Conservation (phyloP, 2,888 invertebrate genomes). For the Thera britannica region DNA sequence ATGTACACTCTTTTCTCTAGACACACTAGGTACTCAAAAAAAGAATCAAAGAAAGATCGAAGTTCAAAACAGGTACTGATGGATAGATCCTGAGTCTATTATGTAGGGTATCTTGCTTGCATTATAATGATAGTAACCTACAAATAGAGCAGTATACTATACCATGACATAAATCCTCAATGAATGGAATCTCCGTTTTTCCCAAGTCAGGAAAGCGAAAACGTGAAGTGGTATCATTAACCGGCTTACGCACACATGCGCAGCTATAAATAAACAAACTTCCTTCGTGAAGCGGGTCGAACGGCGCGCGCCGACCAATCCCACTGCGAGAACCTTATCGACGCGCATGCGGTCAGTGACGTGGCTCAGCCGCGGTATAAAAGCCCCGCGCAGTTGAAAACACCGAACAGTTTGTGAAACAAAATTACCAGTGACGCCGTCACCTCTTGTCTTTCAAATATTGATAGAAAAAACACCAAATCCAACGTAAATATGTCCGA, state of each 20-base stretch:
- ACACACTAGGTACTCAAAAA: too few species aligned
- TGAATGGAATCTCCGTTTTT: constrained; percentile 15
- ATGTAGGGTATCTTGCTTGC: too few species aligned
- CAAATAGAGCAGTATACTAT: too few species aligned
- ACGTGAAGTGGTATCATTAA: constrained; percentile 52
- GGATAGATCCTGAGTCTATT: too few species aligned
- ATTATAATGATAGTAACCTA: too few species aligned
- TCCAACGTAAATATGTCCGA: constrained; percentile 89
- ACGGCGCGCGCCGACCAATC: constrained; percentile 69
- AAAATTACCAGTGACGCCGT: constrained; percentile 60
- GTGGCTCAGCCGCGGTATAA: constrained; percentile 68
- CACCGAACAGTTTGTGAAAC: constrained; percentile 63
- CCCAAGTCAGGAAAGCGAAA: constrained; percentile 4
- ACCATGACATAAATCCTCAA: too few species aligned
- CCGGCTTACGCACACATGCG: constrained; percentile 66
- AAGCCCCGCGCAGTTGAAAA: constrained; percentile 53
- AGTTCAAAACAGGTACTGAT: too few species aligned
- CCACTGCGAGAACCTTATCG: constrained; percentile 71
- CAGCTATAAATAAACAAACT: constrained; percentile 70
- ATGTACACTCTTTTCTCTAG: too few species aligned
- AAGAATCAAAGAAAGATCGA: too few species aligned
- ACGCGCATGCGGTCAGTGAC: constrained; percentile 83
- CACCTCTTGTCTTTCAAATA: constrained; percentile 52
- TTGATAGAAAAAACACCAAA: constrained; percentile 39
- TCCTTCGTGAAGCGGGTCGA: constrained; percentile 64